These are phyloP conservation scores for Dasyprocta punctata DNA, from an alignment of 2,113 vertebrate genomes.

Conservation along the genomic window DNA sequence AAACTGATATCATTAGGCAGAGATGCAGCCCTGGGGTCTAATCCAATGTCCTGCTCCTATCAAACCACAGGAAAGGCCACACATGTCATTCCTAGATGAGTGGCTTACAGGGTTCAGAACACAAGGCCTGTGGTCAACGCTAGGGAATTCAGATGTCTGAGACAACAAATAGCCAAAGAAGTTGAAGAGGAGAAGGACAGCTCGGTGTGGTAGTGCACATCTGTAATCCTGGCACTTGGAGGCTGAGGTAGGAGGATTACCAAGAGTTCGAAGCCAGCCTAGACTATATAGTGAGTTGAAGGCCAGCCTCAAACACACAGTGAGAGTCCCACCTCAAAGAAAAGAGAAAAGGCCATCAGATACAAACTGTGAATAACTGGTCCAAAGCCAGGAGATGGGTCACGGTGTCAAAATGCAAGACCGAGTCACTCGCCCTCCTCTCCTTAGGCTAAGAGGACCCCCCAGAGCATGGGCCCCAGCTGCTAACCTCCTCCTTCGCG, in stretches of 20 bases:
- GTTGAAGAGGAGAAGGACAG: background rate
- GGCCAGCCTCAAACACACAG: background rate
- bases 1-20: fast-evolving
- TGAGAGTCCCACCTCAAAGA: background rate
- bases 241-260: background rate
- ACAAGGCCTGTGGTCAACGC: background rate
- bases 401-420: background rate
- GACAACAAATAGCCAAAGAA: background rate
- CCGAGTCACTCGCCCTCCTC: background rate
- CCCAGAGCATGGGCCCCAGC: fast-evolving
- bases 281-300: background rate
- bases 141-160: background rate
- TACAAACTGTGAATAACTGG: background rate
- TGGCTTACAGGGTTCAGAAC: background rate
- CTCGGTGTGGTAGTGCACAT: background rate
- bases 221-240: background rate
- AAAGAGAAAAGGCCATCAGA: background rate
- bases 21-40: background rate
- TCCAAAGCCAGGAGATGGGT: background rate
- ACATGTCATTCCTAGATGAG: background rate
- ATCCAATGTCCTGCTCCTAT: background rate
- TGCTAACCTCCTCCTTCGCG: slow-evolving; percentile 94
- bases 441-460: background rate
- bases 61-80: background rate
- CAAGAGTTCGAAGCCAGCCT: background rate